Base-by-base conservation (phyloP, 2,797 vertebrate species). In the Fistularia commersonii region DNA sequence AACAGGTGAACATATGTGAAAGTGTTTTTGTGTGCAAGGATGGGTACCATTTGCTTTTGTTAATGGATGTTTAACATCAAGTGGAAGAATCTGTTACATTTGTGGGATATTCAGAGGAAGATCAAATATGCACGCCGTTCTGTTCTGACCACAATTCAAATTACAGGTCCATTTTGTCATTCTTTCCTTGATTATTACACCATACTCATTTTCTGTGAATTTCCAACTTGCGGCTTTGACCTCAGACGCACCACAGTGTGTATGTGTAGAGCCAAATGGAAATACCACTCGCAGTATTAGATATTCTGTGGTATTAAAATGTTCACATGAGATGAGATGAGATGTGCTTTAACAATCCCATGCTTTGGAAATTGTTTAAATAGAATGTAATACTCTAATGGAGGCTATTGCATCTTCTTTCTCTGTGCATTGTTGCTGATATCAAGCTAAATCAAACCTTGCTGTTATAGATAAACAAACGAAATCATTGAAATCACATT, bases 1-100 rank as follows among this genome's bases (percentile, higher is more conserved):
- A 51, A 95, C 93, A 45, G 96, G 96, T 98, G 92, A 54, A 66
- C 64, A 70, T 47, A 50, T 70, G 59, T 60, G 41, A 47, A 52
- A 57, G 35, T 57, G 43, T 66, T 52, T 70, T 56, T 61, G 46
- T 69, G 40, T 36, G 44, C 32, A 41, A 46, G 36, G 5, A 11
- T 34, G 34, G 41, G 14, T 41, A n/a, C 40, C 44, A 33, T 43
- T 64, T 61, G 46, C 13, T 68, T 14, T 54, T 64, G 41, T 61
- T 32, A 45, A 36, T 2, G 1, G 45, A 8, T 15, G 42, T 48
- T 63, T 15, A 56, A 35, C 37, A 44, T 55, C 40, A 45, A 11
- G 57, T 66, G 32, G 44, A 72, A 58, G n/a, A 61, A 57, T 54
- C 12, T 49, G 11, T 57, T 13, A 23, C 37, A 23, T 53, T 64